Evolutionary conservation across 2,797 vertebrate genomes (phyloP).

Genomic region (Poeciliopsis gracilis): DNA sequence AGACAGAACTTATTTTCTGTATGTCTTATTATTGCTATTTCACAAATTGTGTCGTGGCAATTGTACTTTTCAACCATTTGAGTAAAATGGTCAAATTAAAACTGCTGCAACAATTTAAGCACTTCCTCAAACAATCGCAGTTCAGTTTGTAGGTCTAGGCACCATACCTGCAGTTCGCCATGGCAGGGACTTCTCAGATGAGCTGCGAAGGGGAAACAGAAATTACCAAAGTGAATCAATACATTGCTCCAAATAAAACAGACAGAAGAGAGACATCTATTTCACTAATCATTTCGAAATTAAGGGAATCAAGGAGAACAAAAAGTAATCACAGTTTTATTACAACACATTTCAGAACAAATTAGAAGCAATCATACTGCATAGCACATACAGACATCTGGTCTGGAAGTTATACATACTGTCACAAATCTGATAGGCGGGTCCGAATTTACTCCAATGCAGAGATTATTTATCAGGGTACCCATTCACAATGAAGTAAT

Average conservation of each 20-base stretch:
- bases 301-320: neutral
- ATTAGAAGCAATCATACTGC: constrained; percentile 27
- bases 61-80: neutral
- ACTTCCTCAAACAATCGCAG: neutral
- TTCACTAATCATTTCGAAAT: neutral
- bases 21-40: neutral
- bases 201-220: constrained; percentile 78
- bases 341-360: neutral
- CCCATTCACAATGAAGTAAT: constrained; percentile 24
- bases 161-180: constrained; percentile 95
- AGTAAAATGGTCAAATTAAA: neutral
- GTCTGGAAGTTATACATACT: constrained; percentile 8
- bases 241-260: neutral
- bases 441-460: neutral
- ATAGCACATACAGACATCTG: constrained; percentile 2
- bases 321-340: neutral
- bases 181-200: constrained; percentile 97
- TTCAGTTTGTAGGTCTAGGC: constrained; percentile 4
- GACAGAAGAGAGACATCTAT: constrained; percentile 14
- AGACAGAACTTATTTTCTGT: neutral
- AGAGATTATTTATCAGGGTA: constrained; percentile 11
- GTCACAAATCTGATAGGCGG: neutral
- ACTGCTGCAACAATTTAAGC: neutral
- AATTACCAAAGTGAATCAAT: constrained; percentile 17
- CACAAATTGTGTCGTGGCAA: neutral